Evolutionary conservation across 1,140 invertebrate genomes (phyloP).

Genomic region (Xylocopa sonorina): DNA sequence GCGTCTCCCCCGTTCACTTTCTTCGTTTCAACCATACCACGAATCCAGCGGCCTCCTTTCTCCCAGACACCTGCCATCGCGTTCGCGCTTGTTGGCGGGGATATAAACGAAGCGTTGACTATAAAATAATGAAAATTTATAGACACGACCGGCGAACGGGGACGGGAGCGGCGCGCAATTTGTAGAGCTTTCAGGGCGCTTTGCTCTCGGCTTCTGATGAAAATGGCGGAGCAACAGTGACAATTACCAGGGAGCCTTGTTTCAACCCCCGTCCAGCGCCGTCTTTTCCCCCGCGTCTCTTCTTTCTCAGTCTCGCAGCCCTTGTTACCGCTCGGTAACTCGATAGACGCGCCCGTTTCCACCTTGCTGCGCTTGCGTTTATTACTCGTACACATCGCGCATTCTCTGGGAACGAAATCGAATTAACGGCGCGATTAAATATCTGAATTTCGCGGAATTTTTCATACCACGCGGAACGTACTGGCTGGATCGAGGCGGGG

Average conservation of each 20-base stretch:
- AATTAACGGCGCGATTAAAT: not conserved
- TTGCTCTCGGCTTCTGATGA: conserved; percentile 65
- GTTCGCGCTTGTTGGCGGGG: conserved; percentile 71
- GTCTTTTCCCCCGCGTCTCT: not conserved
- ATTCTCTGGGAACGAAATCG: too few relatives aligned
- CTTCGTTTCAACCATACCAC: conserved; percentile 9
- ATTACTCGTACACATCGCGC: too few relatives aligned
- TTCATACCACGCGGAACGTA: too few relatives aligned
- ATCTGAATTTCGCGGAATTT: too few relatives aligned
- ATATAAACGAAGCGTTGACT: conserved; percentile 77
- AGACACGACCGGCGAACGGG: conserved; percentile 57
- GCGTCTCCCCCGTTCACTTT: conserved; percentile 28
- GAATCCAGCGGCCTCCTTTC: not conserved
- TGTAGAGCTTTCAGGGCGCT: conserved; percentile 76
- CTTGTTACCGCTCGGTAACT: conserved; percentile 61
- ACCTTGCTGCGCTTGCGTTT: conserved; percentile 29
- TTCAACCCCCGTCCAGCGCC: conserved; percentile 32
- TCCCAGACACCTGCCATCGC: conserved; percentile 47
- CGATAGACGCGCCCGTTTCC: conserved; percentile 58
- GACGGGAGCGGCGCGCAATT: conserved; percentile 74
- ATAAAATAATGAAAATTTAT: conserved; percentile 81
- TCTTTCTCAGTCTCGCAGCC: conserved; percentile 15
- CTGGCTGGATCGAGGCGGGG: too few relatives aligned
- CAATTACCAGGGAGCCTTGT: conserved; percentile 71
- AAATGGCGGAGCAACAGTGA: conserved; percentile 68